Base-by-base conservation (phyloP, 2,888 invertebrate species). In the Ecliptopera silaceata region DNA sequence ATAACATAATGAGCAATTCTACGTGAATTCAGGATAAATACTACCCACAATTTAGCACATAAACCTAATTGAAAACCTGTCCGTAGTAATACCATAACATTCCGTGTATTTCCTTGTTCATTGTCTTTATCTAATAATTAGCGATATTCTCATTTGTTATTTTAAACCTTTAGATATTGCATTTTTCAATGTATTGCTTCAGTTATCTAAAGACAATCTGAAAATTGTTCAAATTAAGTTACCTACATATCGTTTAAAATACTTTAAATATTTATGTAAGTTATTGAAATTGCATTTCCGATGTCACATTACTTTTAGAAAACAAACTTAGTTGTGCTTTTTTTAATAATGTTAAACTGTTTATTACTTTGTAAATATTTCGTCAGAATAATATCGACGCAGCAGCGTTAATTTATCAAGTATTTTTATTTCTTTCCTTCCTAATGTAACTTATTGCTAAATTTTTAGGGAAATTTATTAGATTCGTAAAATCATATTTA, bases 291-390 rank as follows among this genome's bases (percentile, higher is more conserved):
- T 84, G 86, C 88, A 88, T 88, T 89, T 88, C 77, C 82, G 82
- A 76, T 80, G 55, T 62, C 66, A 57, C 56, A 55, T 6, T 49
- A 70, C 55, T 76, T 70, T 75, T 65, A 70, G 74, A 71, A 74
- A 81, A 80, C 74, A 77, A 80, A 70, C 59, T 66, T 76, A 78
- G 77, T 83, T 84, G 79, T 88, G 87, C 83, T 88, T 89, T 86
- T 88, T 86, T 88, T 88, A 73, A 39, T 77, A 76, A 80, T 84
- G 79, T 85, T 85, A 82, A 71, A 82, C 75, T 79, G 79, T 80
- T 74, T 86, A 82, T 74, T 86, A 82, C 83, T 86, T 87, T 90
- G 89, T 89, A 89, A 87, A 89, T 89, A 89, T 84, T 86, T 85
- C 78, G 75, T 84, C 82, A 75, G 74, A 80, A 80, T 79, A 87